Evolutionary conservation across 2,113 vertebrate species (phyloP).

Genomic region (Aegithalos caudatus): DNA sequence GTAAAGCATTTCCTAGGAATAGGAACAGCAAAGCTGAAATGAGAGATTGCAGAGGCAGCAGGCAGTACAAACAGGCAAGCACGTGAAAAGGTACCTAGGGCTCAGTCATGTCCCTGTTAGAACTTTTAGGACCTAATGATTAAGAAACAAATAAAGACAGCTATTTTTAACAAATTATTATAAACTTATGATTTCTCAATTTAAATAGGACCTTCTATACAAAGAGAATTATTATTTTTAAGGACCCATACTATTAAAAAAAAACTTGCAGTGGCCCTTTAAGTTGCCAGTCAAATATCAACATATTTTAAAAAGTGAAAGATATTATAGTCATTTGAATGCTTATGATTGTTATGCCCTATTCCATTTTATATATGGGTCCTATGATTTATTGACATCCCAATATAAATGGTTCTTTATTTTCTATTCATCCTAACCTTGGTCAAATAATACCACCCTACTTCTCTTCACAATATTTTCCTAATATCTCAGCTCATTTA

Average conservation of each 20-base stretch:
- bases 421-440: constrained; percentile 74
- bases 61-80: not conserved
- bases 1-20: not conserved
- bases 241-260: not conserved
- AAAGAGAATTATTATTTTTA: not conserved
- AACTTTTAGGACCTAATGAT: not conserved
- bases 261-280: not conserved
- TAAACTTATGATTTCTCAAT: not conserved
- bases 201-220: not conserved
- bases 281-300: not conserved
- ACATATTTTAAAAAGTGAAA: not conserved
- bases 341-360: constrained; percentile 31
- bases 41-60: not conserved
- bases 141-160: not conserved
- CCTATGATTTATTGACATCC: constrained; percentile 73
- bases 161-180: not conserved
- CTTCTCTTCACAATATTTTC: constrained; percentile 79
- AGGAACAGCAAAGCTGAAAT: not conserved
- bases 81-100: not conserved
- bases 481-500: constrained; percentile 82
- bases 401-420: constrained; percentile 68
- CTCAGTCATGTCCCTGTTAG: not conserved
- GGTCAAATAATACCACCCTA: constrained; percentile 73
- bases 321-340: constrained; percentile 20
- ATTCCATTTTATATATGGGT: constrained; percentile 58